phyloP scores from a whole-genome alignment of 2,113 vertebrate genomes.

The Pomatorhinus ruficollis region DNA sequence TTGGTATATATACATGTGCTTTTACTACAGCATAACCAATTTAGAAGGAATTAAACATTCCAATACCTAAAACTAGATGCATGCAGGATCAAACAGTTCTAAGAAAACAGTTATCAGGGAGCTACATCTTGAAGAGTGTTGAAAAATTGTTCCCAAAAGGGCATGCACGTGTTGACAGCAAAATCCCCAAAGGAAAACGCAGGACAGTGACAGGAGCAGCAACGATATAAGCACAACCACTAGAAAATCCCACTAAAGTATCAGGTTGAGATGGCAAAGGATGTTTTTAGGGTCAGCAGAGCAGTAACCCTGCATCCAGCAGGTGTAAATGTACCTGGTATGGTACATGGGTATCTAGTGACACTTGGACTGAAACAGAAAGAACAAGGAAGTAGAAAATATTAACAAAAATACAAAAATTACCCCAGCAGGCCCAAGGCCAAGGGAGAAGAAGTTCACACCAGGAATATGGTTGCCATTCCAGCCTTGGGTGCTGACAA shows the following conservation, averaged over 20 bases:
- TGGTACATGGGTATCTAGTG: fast-evolving
- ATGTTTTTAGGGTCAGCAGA: neutral
- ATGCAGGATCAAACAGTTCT: neutral
- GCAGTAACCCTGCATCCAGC: neutral
- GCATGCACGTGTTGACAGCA: neutral
- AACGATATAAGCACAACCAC: neutral
- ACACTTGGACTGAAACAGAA: neutral
- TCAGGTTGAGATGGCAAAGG: neutral
- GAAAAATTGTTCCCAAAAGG: neutral
- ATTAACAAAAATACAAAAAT: neutral
- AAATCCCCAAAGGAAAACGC: neutral
- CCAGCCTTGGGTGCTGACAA: neutral
- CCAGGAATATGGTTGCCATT: neutral
- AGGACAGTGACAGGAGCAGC: neutral
- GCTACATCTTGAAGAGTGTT: neutral
- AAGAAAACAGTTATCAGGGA: neutral
- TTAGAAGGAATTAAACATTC: neutral
- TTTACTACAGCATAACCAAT: neutral
- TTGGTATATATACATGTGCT: neutral
- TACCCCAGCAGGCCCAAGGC: neutral
- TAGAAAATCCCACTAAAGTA: neutral
- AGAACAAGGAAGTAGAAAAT: neutral
- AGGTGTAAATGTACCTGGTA: neutral
- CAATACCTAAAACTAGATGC: neutral
- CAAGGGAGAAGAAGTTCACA: neutral